A percentile compares a stretch with the other conserved stretches of the same genome.
phyloP scores from a whole-genome alignment of 1,140 invertebrate genomes.

The Drosophila subpulchrella region DNA sequence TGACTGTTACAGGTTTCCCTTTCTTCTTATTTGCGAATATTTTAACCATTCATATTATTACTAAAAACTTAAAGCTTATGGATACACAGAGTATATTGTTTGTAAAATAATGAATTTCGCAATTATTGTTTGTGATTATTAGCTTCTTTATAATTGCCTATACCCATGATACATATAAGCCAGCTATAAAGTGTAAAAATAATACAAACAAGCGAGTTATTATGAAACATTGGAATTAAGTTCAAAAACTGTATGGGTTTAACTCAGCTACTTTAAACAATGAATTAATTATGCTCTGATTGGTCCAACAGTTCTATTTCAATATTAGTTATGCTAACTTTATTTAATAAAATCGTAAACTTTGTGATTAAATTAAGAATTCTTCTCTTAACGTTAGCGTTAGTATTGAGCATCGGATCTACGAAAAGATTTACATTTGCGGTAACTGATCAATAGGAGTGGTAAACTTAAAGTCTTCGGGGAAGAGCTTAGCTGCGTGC shows the following conservation, averaged over 20 bases:
- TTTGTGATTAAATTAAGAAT: slow-evolving; percentile 60
- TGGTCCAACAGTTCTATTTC: slow-evolving; percentile 19
- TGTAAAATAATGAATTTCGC: slow-evolving; percentile 7
- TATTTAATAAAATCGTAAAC: slow-evolving; percentile 68
- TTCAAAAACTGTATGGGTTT: slow-evolving; percentile 32
- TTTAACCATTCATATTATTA: slow-evolving; percentile 14
- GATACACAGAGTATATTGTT: slow-evolving; percentile 3
- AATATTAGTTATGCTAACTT: slow-evolving; percentile 46
- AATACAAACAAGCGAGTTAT: slow-evolving; percentile 14
- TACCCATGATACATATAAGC: slow-evolving; percentile 26
- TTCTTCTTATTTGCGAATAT: slow-evolving; percentile 15
- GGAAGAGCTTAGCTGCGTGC: slow-evolving; percentile 95
- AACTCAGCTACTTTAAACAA: slow-evolving; percentile 27
- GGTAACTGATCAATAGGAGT: slow-evolving; percentile 98
- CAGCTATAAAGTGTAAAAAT: slow-evolving; percentile 20
- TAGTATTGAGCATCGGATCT: slow-evolving; percentile 57
- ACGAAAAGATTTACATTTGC: slow-evolving; percentile 87
- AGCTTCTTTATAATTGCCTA: slow-evolving; percentile 32
- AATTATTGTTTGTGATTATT: slow-evolving; percentile 24
- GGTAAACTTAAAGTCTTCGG: slow-evolving; percentile 97
- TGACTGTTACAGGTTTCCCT: slow-evolving; percentile 2
- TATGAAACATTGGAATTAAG: slow-evolving; percentile 25
- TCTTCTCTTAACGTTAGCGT: slow-evolving; percentile 41
- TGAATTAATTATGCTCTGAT: slow-evolving; percentile 13
- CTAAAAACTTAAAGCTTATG: slow-evolving; percentile 22